Conservation (phyloP, 2,113 vertebrate species). For the Sebastes fasciatus region DNA sequence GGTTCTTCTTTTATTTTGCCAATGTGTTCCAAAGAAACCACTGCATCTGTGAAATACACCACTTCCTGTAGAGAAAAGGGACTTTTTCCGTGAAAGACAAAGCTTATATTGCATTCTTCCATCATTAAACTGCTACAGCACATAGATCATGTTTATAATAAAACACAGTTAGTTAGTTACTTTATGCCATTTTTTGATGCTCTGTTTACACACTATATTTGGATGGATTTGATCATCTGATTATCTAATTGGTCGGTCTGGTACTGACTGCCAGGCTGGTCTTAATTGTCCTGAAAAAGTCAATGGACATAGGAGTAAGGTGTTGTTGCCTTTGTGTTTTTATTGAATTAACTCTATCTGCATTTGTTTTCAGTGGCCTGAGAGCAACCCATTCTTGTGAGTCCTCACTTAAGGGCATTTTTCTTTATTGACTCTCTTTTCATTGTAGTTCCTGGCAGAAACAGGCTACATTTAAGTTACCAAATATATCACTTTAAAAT, state of each 20-base stretch:
- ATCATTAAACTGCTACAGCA: neutral
- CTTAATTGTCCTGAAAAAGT: slow-evolving; percentile 7
- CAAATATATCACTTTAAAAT: neutral
- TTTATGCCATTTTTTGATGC: neutral
- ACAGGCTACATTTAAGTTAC: neutral
- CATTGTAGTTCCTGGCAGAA: neutral
- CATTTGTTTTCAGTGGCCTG: slow-evolving; percentile 9
- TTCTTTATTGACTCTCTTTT: slow-evolving; percentile 21
- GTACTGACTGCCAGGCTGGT: neutral
- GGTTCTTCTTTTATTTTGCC: neutral
- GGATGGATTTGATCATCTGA: neutral
- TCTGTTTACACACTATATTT: neutral
- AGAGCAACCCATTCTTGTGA: neutral
- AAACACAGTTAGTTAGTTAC: neutral
- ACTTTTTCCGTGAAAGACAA: neutral
- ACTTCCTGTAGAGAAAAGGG: neutral
- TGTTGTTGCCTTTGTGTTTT: slow-evolving; percentile 21
- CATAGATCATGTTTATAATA: neutral
- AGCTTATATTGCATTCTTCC: neutral
- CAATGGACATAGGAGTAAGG: slow-evolving; percentile 7
- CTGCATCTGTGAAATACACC: neutral
- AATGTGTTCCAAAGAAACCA: neutral
- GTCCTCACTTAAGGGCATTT: neutral
- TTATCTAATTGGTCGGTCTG: neutral
- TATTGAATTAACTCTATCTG: slow-evolving; percentile 21